Evolutionary conservation across 2,888 invertebrate genomes (phyloP).

Genomic region (Odontothrips loti): DNA sequence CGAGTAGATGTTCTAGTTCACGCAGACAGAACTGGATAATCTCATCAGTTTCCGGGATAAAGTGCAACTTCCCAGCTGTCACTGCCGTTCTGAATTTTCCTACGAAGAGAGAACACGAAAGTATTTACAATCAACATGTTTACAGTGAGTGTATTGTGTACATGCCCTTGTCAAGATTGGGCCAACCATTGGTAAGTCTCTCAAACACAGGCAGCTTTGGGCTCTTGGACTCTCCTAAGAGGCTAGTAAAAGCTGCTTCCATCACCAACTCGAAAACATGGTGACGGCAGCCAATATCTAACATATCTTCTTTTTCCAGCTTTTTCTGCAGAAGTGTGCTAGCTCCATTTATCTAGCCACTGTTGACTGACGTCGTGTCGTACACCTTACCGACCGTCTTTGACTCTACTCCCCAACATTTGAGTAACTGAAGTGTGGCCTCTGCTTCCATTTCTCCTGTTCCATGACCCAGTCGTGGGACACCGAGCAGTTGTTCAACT

Average conservation of each 20-base stretch:
- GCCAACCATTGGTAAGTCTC: not conserved
- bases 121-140: not conserved
- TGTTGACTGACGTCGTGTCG: not conserved
- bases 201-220: not conserved
- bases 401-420: not conserved
- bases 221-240: not conserved
- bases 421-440: not conserved
- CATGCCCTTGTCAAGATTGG: not conserved
- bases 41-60: not conserved
- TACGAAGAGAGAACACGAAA: not conserved
- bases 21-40: not conserved
- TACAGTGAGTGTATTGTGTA: not conserved
- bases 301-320: not conserved
- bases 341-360: not conserved
- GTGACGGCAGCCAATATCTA: not conserved
- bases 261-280: not conserved
- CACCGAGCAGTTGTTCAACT: not conserved
- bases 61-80: not conserved
- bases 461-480: not conserved
- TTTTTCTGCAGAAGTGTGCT: not conserved
- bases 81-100: not conserved
- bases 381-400: not conserved
- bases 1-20: not conserved
- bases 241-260: not conserved
- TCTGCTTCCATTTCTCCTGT: not conserved